Evolutionary conservation across 1,140 invertebrate genomes (phyloP).

Genomic region (Apis florea): DNA sequence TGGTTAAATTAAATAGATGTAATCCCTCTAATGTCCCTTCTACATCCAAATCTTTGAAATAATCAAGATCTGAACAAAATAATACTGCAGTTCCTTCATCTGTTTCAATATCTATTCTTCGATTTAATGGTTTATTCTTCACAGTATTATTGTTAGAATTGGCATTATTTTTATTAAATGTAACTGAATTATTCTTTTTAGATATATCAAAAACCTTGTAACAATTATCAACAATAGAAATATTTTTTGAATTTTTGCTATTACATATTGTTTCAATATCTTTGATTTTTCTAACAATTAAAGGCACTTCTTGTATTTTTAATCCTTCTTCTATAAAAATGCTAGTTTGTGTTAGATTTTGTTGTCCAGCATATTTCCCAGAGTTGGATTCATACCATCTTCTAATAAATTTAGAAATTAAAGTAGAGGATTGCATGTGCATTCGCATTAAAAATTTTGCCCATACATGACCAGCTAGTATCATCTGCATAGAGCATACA

Average conservation of each 20-base stretch:
- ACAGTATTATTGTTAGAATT: background rate
- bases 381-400: conserved; percentile 60
- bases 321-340: conserved; percentile 86
- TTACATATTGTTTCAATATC: conserved; percentile 53
- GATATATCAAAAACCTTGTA: conserved; percentile 4
- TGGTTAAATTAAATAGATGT: conserved; percentile 65
- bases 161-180: background rate
- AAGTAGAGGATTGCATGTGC: background rate
- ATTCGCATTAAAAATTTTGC: conserved; percentile 40
- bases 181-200: conserved; percentile 29
- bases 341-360: conserved; percentile 76
- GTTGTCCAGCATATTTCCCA: conserved; percentile 14
- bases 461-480: conserved; percentile 43
- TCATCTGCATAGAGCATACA: conserved; percentile 49
- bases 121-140: conserved; percentile 31
- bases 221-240: background rate
- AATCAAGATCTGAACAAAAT: conserved; percentile 65
- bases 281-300: conserved; percentile 83
- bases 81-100: conserved; percentile 69
- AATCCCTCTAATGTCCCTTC: conserved; percentile 74
- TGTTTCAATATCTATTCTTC: conserved; percentile 65
- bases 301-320: conserved; percentile 85
- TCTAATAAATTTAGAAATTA: conserved; percentile 41
- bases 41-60: conserved; percentile 71
- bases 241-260: background rate